Evolutionary conservation across 2,797 vertebrate genomes (phyloP).

Genomic region (Acomys russatus): DNA sequence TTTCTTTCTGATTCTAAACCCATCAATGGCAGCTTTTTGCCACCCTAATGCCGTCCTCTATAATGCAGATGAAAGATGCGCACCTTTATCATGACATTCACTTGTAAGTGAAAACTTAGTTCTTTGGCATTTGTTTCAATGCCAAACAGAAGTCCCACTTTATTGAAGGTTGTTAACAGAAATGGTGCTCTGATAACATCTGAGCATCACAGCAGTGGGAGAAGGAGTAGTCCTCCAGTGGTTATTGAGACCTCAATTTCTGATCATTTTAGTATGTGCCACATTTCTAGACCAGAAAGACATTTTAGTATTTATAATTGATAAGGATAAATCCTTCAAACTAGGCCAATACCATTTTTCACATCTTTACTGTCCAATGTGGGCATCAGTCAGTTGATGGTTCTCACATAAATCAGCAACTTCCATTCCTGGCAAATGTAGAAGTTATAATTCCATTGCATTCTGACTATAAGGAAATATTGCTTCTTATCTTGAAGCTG

Average conservation of each 20-base stretch:
- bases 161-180: neutral
- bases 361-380: neutral
- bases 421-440: neutral
- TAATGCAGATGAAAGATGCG: neutral
- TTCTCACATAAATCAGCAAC: neutral
- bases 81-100: neutral
- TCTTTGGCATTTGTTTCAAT: neutral
- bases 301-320: neutral
- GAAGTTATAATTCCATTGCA: neutral
- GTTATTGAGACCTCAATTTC: neutral
- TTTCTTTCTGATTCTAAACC: neutral
- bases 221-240: neutral
- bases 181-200: neutral
- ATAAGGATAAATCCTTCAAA: neutral
- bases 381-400: neutral
- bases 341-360: neutral
- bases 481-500: neutral
- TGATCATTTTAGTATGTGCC: neutral
- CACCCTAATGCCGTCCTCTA: neutral
- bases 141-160: neutral
- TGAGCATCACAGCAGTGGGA: neutral
- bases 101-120: neutral
- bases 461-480: neutral
- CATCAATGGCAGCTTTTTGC: neutral
- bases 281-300: neutral